phyloP scores from a whole-genome alignment of 2,113 vertebrate genomes.

The Cyanoliseus patagonus region DNA sequence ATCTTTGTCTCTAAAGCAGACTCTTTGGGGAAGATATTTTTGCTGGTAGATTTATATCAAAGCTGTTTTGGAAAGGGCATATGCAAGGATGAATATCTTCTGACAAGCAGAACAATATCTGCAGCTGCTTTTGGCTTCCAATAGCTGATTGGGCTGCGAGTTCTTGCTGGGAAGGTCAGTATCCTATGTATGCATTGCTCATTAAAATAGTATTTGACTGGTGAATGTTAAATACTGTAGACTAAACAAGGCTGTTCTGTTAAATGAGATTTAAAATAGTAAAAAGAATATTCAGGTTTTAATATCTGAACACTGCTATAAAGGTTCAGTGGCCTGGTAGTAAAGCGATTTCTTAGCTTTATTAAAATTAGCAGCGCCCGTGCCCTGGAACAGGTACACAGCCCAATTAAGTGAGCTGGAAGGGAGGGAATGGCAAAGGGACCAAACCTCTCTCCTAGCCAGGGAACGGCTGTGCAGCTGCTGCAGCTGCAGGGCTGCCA shows the following conservation, averaged over 20 bases:
- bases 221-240: slow-evolving; percentile 5
- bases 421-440: background rate
- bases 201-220: background rate
- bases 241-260: slow-evolving; percentile 30
- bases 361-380: background rate
- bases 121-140: background rate
- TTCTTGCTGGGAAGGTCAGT: background rate
- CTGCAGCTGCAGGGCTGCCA: background rate
- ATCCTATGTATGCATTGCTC: background rate
- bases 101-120: background rate
- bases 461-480: background rate
- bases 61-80: background rate
- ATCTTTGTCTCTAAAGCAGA: background rate
- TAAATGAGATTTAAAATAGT: background rate
- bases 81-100: background rate
- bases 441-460: background rate
- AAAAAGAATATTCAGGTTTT: slow-evolving; percentile 16
- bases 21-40: background rate
- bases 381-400: background rate
- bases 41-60: background rate
- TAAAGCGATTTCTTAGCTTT: background rate
- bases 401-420: background rate
- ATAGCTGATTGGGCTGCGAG: background rate
- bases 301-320: background rate
- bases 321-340: background rate